Evolutionary conservation across 2,888 invertebrate genomes (phyloP).

Genomic region (Chalcis sispes): DNA sequence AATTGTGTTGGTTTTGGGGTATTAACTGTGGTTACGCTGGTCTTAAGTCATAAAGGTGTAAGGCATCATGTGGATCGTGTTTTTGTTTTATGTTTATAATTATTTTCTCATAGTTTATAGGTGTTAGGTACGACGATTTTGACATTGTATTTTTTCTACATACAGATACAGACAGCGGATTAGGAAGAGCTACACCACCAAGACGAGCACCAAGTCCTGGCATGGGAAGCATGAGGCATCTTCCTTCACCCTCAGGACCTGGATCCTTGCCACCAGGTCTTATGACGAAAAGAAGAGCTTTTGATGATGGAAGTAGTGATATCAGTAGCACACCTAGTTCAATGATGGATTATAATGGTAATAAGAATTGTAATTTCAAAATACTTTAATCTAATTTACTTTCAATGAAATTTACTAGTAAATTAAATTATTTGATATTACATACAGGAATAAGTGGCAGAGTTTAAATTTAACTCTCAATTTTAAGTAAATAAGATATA

Average conservation of each 20-base stretch:
- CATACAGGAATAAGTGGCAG: too few species aligned
- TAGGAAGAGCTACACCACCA: constrained; percentile 92
- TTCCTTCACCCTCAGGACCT: constrained; percentile 91
- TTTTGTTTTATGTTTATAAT: constrained; percentile 47
- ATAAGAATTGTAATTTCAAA: neutral
- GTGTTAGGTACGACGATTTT: neutral
- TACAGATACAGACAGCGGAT: constrained; percentile 88
- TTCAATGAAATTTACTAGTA: neutral
- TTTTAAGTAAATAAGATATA: too few species aligned
- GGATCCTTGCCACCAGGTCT: constrained; percentile 87
- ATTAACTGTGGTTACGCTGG: constrained; percentile 57
- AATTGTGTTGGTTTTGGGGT: constrained; percentile 34
- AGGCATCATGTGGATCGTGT: constrained; percentile 57
- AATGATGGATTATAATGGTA: constrained; percentile 92
- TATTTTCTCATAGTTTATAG: constrained; percentile 25
- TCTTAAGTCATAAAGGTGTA: constrained; percentile 34
- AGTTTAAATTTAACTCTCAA: too few species aligned
- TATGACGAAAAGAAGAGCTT: constrained; percentile 84
- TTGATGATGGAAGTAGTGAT: constrained; percentile 89
- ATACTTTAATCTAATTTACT: neutral
- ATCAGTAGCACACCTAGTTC: constrained; percentile 90
- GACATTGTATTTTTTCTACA: constrained; percentile 74
- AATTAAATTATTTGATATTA: too few species aligned
- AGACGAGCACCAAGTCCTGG: constrained; percentile 91
- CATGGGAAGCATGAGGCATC: constrained; percentile 84